Evolutionary conservation across 64 coral and sea anemone genomes (phyloP), one percentile per base, ranked within the genome.

Genomic region (Trachythela sp.): DNA sequence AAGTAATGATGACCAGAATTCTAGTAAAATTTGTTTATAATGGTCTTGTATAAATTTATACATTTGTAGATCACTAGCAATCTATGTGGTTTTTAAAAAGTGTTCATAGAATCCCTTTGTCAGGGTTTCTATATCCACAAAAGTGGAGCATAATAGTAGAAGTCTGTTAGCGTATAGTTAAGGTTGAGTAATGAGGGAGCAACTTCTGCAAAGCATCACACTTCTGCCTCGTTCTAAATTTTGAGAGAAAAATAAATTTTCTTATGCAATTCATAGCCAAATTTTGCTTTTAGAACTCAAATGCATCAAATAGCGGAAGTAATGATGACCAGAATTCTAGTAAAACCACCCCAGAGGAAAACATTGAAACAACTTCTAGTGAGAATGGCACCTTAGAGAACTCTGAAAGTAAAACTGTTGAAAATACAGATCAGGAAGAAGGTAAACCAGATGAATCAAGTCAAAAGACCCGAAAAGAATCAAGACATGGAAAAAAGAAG

Each of bases 361-460:
- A 68, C 43, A 58, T 18, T 40, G 64, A 70, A 24, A 89, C 17
- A 7, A 80, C 29, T 35, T 52, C 32, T 40, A 86, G 30, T 84
- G 9, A 18, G 8, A 29, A 43, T 68, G 83, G 48, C 14, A 41
- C 72, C 27, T 27, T 32, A 32, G n/a, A 64, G 10, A 39, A 60
- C 36, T 34, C 8, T 49, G 33, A 3, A 13, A 68, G 41, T 9
- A 85, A 89, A 89, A 84, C 6, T 9, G 13, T 36, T 18, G 31
- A 85, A 9, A 40, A 77, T 26, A 9, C 56, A 91, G 88, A 91
- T 35, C 34, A 72, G 43, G 34, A 29, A 54, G 90, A 87, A 87
- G n/a, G 32, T 58, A 30, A 75, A 40, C 2, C 27, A 35, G 24
- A 29, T 71, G 64, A 86, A 6, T 64, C 6, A 27, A 10, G 56